These are phyloP conservation scores for Nephrotoma guestfalica DNA, from an alignment of 2,888 invertebrate genomes.

Conservation along the genomic window DNA sequence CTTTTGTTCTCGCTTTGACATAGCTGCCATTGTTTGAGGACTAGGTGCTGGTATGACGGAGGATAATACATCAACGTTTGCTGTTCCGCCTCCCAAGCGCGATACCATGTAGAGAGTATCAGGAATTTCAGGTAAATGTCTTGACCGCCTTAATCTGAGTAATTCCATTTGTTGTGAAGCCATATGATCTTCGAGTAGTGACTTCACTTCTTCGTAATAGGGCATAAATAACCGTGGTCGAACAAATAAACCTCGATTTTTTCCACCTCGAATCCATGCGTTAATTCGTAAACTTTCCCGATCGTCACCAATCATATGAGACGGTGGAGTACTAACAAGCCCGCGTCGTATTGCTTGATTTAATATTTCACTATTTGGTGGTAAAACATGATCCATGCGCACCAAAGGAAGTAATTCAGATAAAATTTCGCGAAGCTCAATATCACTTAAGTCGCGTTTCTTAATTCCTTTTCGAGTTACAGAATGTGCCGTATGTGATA, in stretches of 20 bases:
- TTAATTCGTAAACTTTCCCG: slow-evolving; percentile 48
- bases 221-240: slow-evolving; percentile 87
- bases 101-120: slow-evolving; percentile 84
- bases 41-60: slow-evolving; percentile 61
- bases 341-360: slow-evolving; percentile 53
- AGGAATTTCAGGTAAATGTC: slow-evolving; percentile 71
- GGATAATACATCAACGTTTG: slow-evolving; percentile 47
- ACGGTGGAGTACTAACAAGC: slow-evolving; percentile 65
- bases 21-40: slow-evolving; percentile 55
- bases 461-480: slow-evolving; percentile 73
- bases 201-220: slow-evolving; percentile 87
- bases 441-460: slow-evolving; percentile 69
- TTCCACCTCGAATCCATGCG: slow-evolving; percentile 67
- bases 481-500: slow-evolving; percentile 86
- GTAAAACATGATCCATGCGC: slow-evolving; percentile 79
- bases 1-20: slow-evolving; percentile 76
- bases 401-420: slow-evolving; percentile 73
- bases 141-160: slow-evolving; percentile 51
- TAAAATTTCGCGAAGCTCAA: slow-evolving; percentile 70
- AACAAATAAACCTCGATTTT: slow-evolving; percentile 55
- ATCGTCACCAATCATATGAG: slow-evolving; percentile 69
- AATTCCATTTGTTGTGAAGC: slow-evolving; percentile 58
- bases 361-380: slow-evolving; percentile 65
- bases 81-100: slow-evolving; percentile 31
- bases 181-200: slow-evolving; percentile 68